Base-by-base conservation (phyloP, 2,113 vertebrate species). In the Rhombomys opimus region DNA sequence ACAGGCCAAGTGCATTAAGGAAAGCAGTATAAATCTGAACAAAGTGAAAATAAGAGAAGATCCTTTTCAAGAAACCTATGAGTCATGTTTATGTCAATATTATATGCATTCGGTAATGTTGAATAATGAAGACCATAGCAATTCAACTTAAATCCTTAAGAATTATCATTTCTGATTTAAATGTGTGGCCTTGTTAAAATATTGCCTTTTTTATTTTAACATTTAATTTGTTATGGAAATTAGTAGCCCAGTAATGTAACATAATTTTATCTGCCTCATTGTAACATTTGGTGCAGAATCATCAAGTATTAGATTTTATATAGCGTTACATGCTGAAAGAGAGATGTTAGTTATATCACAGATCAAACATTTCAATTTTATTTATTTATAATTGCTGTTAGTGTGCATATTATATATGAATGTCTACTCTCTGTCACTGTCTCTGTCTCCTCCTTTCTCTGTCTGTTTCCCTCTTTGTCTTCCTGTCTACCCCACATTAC, bases 361-460 rank as follows among this genome's bases (percentile, higher is more conserved):
- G 86, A 77, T 81, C 67, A 90, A 95, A 46, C 2, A 46, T 92
- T 93, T 97, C n/a, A 63, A 76, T 91, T 95, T 87, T 91, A 95
- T 92, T 81, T 96, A 95, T 92, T 78, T 84, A 68, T 57, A 91
- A 87, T 96, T 93, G 50, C 61, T 91, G 70, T 59, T 89, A 97
- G 14, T 17, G 0, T 8, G 1, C 25, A 1, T 76, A 32, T 89
- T 87, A 77, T 77, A 61, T 61, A 11, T 61, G 22, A n/a, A 78
- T 78, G 7, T 35, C 5, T 41, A 17, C 12, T 73, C 5, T 72
- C 17, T 81, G 13, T 72, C 7, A 65, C 32, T 88, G 3, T 75
- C 1, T 63, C 14, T 73, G 18, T 72, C 11, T 70, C 5, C 10
- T 73, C 7, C 70, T 8, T 35, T 67, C 52, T 89, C 12, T 35